Evolutionary conservation across 2,797 vertebrate species (phyloP).

Genomic region (Myripristis murdjan): DNA sequence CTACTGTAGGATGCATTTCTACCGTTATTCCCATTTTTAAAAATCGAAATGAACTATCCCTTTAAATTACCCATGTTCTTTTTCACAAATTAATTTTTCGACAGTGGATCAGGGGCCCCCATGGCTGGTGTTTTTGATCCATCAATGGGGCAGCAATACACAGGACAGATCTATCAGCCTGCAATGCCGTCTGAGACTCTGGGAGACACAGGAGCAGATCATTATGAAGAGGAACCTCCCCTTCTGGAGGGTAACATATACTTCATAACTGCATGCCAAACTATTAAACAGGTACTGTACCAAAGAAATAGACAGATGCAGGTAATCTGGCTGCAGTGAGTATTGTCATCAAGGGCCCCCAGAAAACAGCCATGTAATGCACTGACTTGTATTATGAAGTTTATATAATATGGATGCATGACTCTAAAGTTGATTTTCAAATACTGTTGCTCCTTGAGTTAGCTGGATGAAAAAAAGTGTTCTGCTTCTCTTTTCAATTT

Average conservation of each 20-base stretch:
- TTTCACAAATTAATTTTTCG: constrained; percentile 19
- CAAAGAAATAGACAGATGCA: too few species aligned
- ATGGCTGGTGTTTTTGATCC: constrained; percentile 42
- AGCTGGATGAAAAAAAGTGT: background rate
- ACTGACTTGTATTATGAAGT: too few species aligned
- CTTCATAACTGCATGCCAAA: too few species aligned
- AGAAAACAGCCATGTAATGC: too few species aligned
- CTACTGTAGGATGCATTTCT: too few species aligned
- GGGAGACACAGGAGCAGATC: constrained; percentile 27
- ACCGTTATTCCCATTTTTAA: too few species aligned
- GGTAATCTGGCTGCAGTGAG: too few species aligned
- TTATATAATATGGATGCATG: too few species aligned
- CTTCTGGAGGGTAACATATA: constrained; percentile 82
- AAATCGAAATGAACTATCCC: too few species aligned
- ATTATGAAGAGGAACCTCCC: constrained; percentile 73
- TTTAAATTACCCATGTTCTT: too few species aligned
- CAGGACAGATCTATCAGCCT: constrained; percentile 72
- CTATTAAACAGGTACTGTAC: too few species aligned
- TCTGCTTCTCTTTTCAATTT: background rate
- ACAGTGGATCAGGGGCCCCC: constrained; percentile 38
- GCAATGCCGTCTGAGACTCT: constrained; percentile 19
- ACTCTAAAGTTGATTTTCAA: background rate
- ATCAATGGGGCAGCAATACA: constrained; percentile 49
- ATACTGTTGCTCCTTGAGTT: background rate
- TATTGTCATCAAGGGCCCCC: too few species aligned